Evolutionary conservation across 2,888 invertebrate species (phyloP), one percentile per base, ranked within the genome.

Genomic region (Anaspis maculata): DNA sequence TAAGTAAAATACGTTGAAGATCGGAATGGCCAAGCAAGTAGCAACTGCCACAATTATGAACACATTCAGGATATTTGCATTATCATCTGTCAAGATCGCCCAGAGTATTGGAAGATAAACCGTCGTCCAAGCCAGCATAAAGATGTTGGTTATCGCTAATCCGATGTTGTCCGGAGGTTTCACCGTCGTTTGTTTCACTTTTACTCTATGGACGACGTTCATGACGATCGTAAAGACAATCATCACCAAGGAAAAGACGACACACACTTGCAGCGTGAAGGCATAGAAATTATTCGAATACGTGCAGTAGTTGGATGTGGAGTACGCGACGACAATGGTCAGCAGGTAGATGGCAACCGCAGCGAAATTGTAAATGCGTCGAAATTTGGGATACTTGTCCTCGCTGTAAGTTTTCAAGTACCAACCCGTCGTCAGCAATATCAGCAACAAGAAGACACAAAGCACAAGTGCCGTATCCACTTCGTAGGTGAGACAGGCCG

Each of bases 161-260:
- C 34, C 34, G 9, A 16, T 15, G 15, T 21, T 25, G 9, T 21
- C 23, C 6, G 7, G 10, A 23, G 10, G 23, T 4, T 26, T 30
- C 4, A 12, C 13, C 10, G 15, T 14, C 13, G 31, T 3, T 27
- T 13, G 25, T 13, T 27, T 22, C 4, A 7, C 16, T 12, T 16
- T 30, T 2, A 39, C 3, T 12, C n/a, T 16, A 14, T 39, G 31
- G 11, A 32, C 13, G 13, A 39, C 21, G 15, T 39, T 34, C 16
- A 34, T 34, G n/a, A 39, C n/a, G 10, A 31, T 31, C 13, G 34
- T 23, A 14, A 34, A 3, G n/a, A n/a, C 10, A 9, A 10, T n/a
- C n/a, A n/a, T n/a, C n/a, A n/a, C n/a, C n/a, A n/a, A n/a, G n/a
- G n/a, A n/a, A n/a, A n/a, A n/a, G n/a, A n/a, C n/a, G n/a, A n/a